Percentiles rank a stretch among this genome's conserved stretches.
Conservation (phyloP, 2,797 vertebrate genomes). For the Dicrostonyx torquatus region DNA sequence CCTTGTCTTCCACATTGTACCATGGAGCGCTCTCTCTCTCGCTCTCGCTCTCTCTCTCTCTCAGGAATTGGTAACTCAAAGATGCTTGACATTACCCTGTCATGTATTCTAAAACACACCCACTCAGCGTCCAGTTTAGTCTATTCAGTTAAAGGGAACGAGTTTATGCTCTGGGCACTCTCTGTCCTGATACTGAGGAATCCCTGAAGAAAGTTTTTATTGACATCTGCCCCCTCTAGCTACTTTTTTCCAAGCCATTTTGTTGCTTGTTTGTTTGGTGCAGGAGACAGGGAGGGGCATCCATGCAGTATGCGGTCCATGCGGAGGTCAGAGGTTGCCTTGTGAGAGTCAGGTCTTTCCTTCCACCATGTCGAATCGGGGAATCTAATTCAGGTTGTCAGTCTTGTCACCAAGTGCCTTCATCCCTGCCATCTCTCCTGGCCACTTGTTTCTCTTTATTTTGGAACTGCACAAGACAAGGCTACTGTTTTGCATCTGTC, state of each 20-base stretch:
- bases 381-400: not conserved
- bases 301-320: no score
- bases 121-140: not conserved
- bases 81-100: not conserved
- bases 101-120: not conserved
- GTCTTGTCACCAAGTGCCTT: not conserved
- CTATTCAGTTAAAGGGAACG: not conserved
- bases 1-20: not conserved
- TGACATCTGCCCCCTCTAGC: not conserved
- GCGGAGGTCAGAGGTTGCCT: not conserved
- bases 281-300: no score
- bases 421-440: not conserved
- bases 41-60: not conserved
- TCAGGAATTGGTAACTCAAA: not conserved
- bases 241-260: not conserved
- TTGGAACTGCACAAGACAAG: not conserved
- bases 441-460: conserved; percentile 13
- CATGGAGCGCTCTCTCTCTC: not conserved
- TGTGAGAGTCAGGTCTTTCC: not conserved
- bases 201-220: not conserved
- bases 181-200: not conserved
- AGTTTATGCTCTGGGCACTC: not conserved
- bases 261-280: not conserved
- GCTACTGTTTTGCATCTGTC: not conserved
- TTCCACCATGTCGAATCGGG: not conserved